These are phyloP conservation scores for Syritta pipiens DNA, from an alignment of 2,888 invertebrate species.

Conservation along the genomic window DNA sequence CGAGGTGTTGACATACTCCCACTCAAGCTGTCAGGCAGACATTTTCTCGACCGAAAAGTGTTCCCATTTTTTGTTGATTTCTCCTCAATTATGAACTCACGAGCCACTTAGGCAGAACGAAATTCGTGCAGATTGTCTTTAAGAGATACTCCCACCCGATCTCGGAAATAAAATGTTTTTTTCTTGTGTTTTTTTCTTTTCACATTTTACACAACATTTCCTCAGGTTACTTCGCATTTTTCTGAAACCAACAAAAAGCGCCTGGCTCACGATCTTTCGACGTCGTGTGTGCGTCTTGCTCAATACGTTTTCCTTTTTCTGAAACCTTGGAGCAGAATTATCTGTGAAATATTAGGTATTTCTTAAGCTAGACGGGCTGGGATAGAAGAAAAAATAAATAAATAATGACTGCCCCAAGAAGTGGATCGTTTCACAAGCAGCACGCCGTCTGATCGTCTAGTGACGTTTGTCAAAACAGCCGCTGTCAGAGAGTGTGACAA, in stretches of 20 bases:
- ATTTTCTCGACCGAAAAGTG: neutral
- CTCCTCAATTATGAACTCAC: conserved; percentile 36
- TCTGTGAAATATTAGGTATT: conserved; percentile 52
- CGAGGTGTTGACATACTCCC: neutral
- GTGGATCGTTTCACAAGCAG: conserved; percentile 40
- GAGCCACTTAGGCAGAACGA: conserved; percentile 34
- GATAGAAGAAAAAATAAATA: conserved; percentile 19
- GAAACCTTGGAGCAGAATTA: conserved; percentile 49
- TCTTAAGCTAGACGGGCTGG: conserved; percentile 8
- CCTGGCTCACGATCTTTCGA: conserved; percentile 46
- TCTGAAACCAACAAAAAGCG: conserved; percentile 48
- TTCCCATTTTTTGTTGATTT: conserved; percentile 2
- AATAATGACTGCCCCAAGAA: conserved; percentile 44
- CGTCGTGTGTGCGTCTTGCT: conserved; percentile 41
- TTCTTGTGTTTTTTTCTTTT: conserved; percentile 19
- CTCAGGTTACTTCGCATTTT: conserved; percentile 22
- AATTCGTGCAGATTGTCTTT: conserved; percentile 55
- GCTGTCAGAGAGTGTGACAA: conserved; percentile 32
- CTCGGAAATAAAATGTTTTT: conserved; percentile 49
- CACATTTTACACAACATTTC: conserved; percentile 31
- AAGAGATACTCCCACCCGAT: conserved; percentile 44
- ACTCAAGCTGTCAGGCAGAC: neutral
- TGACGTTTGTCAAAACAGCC: conserved; percentile 14
- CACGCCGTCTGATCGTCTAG: neutral
- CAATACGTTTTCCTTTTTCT: conserved; percentile 7